Percentiles rank a stretch among this genome's conserved stretches.
phyloP scores from a whole-genome alignment of 2,113 vertebrate species.

The Micromys minutus region DNA sequence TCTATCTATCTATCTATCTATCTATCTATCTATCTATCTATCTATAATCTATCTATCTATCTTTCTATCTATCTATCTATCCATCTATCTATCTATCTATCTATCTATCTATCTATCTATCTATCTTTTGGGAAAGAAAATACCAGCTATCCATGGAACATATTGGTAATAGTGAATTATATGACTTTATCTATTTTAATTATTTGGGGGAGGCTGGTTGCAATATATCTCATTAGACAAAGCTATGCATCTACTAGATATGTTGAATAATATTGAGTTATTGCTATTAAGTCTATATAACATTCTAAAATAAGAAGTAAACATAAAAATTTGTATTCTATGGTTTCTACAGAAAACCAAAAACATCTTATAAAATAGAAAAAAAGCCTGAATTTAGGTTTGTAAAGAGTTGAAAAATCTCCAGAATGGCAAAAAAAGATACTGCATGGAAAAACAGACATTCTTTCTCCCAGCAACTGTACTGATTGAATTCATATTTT shows the following conservation, averaged over 20 bases:
- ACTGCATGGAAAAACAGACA: background rate
- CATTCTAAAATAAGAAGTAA: background rate
- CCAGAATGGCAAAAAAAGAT: background rate
- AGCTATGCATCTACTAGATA: background rate
- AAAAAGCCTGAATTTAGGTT: background rate
- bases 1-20: no score
- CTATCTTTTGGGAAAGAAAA: slow-evolving; percentile 21
- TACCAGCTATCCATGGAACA: background rate
- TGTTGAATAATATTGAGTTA: background rate
- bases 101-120: no score
- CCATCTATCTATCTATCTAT: no score
- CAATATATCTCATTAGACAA: background rate
- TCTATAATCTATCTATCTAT: no score
- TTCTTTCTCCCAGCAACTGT: slow-evolving; percentile 10
- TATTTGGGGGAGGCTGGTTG: background rate
- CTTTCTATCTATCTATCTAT: no score
- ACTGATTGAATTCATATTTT: slow-evolving; percentile 38
- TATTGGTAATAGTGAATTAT: slow-evolving; percentile 11
- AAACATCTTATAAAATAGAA: slow-evolving; percentile 14
- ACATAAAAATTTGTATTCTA: background rate
- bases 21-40: no score
- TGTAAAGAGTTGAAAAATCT: background rate
- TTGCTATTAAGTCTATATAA: background rate
- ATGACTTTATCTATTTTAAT: background rate
- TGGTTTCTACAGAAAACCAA: slow-evolving; percentile 27